phyloP scores from a whole-genome alignment of 2,113 vertebrate genomes.

The Dicrurus megarhynchus region DNA sequence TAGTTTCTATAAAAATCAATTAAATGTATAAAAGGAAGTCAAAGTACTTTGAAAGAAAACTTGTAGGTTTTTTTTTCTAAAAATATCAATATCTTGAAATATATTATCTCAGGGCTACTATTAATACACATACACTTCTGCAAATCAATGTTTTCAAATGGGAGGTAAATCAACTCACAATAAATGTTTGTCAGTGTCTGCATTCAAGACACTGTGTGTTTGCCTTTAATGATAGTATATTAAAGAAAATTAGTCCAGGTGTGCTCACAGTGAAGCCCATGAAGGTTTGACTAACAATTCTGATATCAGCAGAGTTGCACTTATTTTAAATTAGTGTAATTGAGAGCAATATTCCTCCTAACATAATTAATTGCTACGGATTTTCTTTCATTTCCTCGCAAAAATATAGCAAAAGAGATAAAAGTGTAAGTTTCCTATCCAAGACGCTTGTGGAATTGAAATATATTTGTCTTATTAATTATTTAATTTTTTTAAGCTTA shows the following conservation, averaged over 20 bases:
- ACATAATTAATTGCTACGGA: neutral
- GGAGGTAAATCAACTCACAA: neutral
- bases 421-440: neutral
- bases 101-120: neutral
- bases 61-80: neutral
- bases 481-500: neutral
- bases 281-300: neutral
- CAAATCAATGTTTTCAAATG: neutral
- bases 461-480: neutral
- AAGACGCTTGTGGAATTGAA: neutral
- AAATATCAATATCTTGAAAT: neutral
- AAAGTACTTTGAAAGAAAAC: neutral
- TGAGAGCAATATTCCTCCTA: neutral
- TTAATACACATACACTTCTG: neutral
- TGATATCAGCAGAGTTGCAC: neutral
- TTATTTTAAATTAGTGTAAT: neutral
- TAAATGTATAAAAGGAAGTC: neutral
- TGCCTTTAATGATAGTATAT: neutral
- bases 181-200: neutral
- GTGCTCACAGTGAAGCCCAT: neutral
- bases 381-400: neutral
- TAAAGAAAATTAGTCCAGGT: neutral
- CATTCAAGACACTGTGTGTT: accelerated
- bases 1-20: neutral
- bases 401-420: neutral